phyloP scores from a whole-genome alignment of 2,113 vertebrate genomes.

The Gymnarchus niloticus region DNA sequence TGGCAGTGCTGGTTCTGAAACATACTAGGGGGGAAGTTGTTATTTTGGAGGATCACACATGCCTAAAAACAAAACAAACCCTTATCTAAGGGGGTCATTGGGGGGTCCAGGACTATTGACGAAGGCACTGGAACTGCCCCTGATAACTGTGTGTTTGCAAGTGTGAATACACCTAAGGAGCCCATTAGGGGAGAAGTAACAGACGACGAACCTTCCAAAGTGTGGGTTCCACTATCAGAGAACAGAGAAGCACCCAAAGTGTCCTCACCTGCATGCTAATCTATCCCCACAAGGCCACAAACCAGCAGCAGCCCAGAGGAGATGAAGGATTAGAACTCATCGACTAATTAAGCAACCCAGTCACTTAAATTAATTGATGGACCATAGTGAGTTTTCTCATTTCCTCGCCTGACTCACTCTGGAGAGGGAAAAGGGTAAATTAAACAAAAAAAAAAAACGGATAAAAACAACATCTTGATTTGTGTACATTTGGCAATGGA shows the following conservation, averaged over 20 bases:
- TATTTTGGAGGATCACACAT: too few species aligned
- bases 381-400: conserved; percentile 21
- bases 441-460: background rate
- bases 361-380: conserved; percentile 26
- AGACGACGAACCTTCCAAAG: background rate
- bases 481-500: background rate
- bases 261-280: background rate
- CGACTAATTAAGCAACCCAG: conserved; percentile 28
- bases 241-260: background rate
- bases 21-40: too few species aligned
- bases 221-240: background rate
- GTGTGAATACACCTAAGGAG: background rate
- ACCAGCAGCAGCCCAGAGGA: background rate
- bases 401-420: background rate
- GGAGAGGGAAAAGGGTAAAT: background rate
- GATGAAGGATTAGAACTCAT: background rate
- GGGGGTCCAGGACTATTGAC: too few species aligned
- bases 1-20: too few species aligned
- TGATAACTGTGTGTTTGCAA: background rate
- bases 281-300: background rate
- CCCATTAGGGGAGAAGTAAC: background rate
- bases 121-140: too few species aligned
- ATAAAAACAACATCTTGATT: conserved; percentile 18
- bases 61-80: background rate
- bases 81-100: too few species aligned